Base-by-base conservation (phyloP, 1,140 invertebrate genomes). In the Oppia nitens region DNA sequence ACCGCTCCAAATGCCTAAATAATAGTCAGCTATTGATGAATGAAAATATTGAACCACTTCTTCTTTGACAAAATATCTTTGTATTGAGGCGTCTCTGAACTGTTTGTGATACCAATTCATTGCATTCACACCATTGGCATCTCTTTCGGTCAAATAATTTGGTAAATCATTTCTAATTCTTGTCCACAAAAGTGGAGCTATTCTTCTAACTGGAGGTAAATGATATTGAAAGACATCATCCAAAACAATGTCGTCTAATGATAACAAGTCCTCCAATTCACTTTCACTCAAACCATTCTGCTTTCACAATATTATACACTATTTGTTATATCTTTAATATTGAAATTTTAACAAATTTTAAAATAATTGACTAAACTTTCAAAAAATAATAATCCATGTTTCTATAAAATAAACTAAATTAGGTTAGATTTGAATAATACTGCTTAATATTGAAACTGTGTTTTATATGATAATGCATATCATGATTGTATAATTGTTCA, bases 161-260 rank as follows among this genome's bases (percentile, higher is more conserved):
- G 89, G 87, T 26, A 98, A 74, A 75, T 96, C 92, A 66, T 92
- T 91, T 27, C 90, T 76, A 40, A 95, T 94, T 65, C 93, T 76
- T 0, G 92, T 97, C 93, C 93, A 97, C 0, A 97, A 74, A 4
- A 97, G 70, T 0, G 93, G 93, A 2, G 94, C 93, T 55, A 97
- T 97, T 56, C 93, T 76, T 48, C 93, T 74, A 0, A 94, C 90
- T 0, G 93, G 93, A 1, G 93, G 93, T 67, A 97, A 78, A 77
- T 97, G 91, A 69, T 97, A 97, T 69, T 98, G 94, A 68, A 97
- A 98, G 0, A 98, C 92, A 67, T 98, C 94, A 67, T 98, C 94
- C 48, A 98, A 71, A 23, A 74, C 85, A 69, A 84, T 87, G 71
- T 97, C 90, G 66, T 95, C 91, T 51, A 96, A 68, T 0, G 90